Conservation (phyloP, 2,888 invertebrate genomes). For the Himalopsyche kuldschensis region DNA sequence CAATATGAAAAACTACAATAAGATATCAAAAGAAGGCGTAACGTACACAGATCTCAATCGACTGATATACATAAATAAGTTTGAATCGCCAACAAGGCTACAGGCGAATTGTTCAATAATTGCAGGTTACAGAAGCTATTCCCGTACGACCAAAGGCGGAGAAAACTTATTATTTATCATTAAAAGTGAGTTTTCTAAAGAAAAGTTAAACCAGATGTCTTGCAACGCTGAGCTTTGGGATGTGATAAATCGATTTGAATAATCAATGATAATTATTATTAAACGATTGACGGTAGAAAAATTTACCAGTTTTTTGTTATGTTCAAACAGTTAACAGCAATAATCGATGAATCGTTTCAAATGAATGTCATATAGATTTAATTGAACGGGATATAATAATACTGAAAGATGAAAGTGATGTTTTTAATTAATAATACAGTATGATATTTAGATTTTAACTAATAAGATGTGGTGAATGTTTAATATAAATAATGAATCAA, state of each 20-base stretch:
- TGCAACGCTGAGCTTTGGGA: neutral
- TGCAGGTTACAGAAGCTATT: conserved; percentile 17
- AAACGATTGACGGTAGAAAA: neutral
- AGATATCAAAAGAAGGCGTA: conserved; percentile 5
- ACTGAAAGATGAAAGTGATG: no score
- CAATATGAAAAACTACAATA: neutral
- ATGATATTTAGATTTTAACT: no score
- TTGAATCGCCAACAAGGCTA: conserved; percentile 15
- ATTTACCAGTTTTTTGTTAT: neutral
- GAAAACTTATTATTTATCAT: neutral
- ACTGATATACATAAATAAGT: neutral
- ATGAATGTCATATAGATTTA: no score
- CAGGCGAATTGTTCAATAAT: conserved; percentile 20
- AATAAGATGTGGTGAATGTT: no score
- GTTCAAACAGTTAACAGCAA: neutral
- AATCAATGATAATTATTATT: neutral
- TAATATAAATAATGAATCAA: no score
- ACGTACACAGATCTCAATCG: neutral
- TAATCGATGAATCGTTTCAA: no score
- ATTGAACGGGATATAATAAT: no score
- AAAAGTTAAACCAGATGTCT: neutral
- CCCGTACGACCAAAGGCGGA: conserved; percentile 13
- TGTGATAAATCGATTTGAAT: neutral
- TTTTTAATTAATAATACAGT: no score
- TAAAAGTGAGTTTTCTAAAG: neutral